Evolutionary conservation across 2,113 vertebrate species (phyloP).

Genomic region (Erpornis zantholeuca): DNA sequence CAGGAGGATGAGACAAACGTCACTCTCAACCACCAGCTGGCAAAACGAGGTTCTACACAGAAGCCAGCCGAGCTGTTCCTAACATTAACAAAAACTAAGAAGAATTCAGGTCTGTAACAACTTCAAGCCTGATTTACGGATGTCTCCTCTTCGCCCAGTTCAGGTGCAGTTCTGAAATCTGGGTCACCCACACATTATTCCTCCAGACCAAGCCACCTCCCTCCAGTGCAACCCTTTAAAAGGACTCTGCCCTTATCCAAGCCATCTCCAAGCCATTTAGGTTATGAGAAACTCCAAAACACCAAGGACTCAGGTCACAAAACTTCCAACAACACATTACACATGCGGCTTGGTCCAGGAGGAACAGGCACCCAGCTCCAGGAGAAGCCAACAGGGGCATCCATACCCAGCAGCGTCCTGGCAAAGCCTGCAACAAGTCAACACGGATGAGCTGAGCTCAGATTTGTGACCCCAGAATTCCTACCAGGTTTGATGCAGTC

Average conservation of each 20-base stretch:
- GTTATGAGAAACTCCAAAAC: neutral
- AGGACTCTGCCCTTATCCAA: neutral
- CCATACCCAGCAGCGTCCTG: neutral
- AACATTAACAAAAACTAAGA: neutral
- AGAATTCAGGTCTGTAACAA: neutral
- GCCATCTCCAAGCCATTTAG: neutral
- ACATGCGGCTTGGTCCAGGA: neutral
- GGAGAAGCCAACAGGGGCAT: neutral
- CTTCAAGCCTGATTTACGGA: neutral
- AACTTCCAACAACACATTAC: neutral
- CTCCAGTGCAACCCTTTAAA: neutral
- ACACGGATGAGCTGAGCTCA: neutral
- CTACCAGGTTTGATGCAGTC: neutral
- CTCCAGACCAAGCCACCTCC: constrained; percentile 9
- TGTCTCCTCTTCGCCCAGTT: neutral
- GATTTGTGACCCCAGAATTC: neutral
- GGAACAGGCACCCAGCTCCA: neutral
- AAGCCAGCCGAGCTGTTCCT: neutral
- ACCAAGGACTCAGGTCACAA: neutral
- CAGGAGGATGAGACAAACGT: neutral
- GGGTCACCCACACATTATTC: constrained; percentile 22
- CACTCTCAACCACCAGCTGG: neutral
- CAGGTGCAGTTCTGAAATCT: neutral
- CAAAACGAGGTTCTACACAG: neutral
- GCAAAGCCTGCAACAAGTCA: neutral